These are phyloP conservation scores for Rhadina sibilatrix DNA, from an alignment of 2,113 vertebrate species.

Conservation along the genomic window DNA sequence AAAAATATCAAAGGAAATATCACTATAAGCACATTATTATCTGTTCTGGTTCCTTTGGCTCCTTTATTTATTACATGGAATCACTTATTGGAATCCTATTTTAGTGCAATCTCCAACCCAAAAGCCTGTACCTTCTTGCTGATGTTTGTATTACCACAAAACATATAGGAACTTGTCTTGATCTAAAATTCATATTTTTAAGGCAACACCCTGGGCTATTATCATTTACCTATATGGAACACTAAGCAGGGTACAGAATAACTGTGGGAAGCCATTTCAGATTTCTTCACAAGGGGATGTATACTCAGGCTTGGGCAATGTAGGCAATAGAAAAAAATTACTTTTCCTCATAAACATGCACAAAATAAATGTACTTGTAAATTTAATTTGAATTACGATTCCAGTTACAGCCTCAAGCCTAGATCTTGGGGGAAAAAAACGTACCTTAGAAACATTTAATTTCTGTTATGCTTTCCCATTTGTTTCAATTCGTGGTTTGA, in stretches of 20 bases:
- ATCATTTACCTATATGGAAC: neutral
- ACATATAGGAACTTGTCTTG: neutral
- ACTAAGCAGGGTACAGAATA: neutral
- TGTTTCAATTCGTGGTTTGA: slow-evolving; percentile 5
- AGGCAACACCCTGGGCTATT: neutral
- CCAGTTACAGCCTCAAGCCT: neutral
- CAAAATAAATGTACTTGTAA: neutral
- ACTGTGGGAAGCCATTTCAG: neutral
- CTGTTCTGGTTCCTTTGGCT: neutral
- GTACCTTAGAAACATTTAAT: neutral
- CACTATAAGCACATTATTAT: neutral
- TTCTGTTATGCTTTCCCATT: neutral
- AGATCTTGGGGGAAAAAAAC: neutral
- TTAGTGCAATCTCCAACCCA: neutral
- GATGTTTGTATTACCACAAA: neutral
- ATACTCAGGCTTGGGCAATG: neutral
- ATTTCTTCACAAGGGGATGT: neutral
- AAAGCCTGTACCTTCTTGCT: neutral
- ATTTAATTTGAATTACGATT: neutral
- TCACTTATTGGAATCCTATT: neutral
- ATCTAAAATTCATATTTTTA: neutral
- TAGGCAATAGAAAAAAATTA: neutral
- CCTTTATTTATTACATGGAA: neutral
- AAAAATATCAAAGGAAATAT: neutral
- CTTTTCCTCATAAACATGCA: neutral